Base-by-base conservation (phyloP, 2,888 invertebrate genomes). In the Aleiodes leptofemur region DNA sequence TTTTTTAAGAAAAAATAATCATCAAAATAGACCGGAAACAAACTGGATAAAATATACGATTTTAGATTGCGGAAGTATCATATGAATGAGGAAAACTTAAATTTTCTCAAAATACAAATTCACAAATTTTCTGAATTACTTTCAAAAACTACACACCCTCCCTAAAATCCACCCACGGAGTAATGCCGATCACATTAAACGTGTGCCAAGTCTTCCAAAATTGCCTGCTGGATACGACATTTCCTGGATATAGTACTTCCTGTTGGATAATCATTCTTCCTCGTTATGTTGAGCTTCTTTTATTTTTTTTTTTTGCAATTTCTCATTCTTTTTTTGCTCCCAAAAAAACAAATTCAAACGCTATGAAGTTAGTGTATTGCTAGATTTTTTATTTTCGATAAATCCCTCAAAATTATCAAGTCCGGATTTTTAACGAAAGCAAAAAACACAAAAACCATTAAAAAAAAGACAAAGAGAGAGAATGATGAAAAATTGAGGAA, bases 51-150 rank as follows among this genome's bases (percentile, higher is more conserved):
- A 50, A 68, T 68, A 64, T 68, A 51, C 50, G 29, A 68, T 51
- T 31, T 70, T 61, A 74, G 83, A 83, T 76, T 81, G 82, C 85
- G 85, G 85, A 85, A 84, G 80, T 78, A 74, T 79, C 77, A 80
- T 64, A 72, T 61, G 23, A 48, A 55, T 43, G 23, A 50, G 56
- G 43, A 48, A 31, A 38, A 48, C 51, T 14, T 3, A 48, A 29
- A 14, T 66, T 23, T 56, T 71, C 61, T 11, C 43, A 3, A 11
- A 31, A 48, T 31, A 29, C n/a, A 68, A 11, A 51, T 68, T 68
- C 31, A 51, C 68, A 53, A 68, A 68, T 51, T 68, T 51, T 68
- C n/a, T 23, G 51, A n/a, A 31, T 53, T 53, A 14, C 16, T 23
- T 23, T 23, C 2, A 23, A 14, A 53, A 53, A 53, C 14, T n/a